These are phyloP conservation scores for Phenganax subtilis DNA, from an alignment of 92 coral and sea anemone genomes.

Conservation along the genomic window DNA sequence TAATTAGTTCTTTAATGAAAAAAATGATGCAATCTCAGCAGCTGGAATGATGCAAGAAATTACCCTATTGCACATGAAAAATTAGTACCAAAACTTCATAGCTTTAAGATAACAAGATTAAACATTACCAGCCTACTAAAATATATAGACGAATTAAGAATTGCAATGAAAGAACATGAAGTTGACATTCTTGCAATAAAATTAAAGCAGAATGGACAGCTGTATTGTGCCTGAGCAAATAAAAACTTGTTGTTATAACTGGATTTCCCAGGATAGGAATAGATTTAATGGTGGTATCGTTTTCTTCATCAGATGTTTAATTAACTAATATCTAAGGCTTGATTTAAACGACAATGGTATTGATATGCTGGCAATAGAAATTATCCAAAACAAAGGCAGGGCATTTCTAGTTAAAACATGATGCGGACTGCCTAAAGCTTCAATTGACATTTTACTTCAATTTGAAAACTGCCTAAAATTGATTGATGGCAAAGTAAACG, in stretches of 20 bases:
- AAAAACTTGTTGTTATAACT: conserved; percentile 7
- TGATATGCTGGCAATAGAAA: too few species aligned
- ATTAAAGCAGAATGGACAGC: conserved; percentile 41
- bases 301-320: conserved; percentile 40
- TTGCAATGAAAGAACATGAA: conserved; percentile 1
- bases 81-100: background rate
- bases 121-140: conserved; percentile 39
- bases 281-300: conserved; percentile 41
- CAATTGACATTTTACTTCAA: too few species aligned
- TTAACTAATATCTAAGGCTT: conserved; percentile 23
- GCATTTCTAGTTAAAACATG: too few species aligned
- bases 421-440: too few species aligned
- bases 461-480: too few species aligned
- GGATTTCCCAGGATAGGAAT: background rate
- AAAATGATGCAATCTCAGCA: too few species aligned
- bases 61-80: too few species aligned
- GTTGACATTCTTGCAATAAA: conserved; percentile 45
- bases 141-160: conserved; percentile 42
- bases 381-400: too few species aligned
- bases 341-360: conserved; percentile 17
- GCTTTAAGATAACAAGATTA: too few species aligned
- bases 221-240: conserved; percentile 16
- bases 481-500: too few species aligned
- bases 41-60: too few species aligned
- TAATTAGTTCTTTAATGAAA: too few species aligned